A percentile compares a stretch with the other conserved stretches of the same genome.
Evolutionary conservation across 2,113 vertebrate genomes (phyloP).

Genomic region (Hyperopisus bebe): DNA sequence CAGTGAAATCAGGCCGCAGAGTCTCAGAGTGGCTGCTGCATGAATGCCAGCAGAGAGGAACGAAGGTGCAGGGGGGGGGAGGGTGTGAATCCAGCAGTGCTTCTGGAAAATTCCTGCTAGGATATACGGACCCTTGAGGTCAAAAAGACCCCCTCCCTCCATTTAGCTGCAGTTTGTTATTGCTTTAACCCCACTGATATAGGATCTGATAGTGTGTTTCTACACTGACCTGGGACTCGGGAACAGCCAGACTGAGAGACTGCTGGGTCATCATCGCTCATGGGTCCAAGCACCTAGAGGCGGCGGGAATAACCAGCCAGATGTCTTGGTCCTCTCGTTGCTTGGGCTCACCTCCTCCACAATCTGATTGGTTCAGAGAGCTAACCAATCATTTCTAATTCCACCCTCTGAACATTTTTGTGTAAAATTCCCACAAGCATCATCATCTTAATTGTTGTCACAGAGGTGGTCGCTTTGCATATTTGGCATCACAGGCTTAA

Average conservation of each 20-base stretch:
- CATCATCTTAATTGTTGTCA: background rate
- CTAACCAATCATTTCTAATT: background rate
- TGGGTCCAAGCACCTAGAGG: background rate
- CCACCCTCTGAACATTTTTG: background rate
- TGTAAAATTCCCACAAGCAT: background rate
- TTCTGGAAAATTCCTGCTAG: background rate
- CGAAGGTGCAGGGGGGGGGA: background rate
- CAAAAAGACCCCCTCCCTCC: background rate
- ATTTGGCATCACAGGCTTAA: background rate
- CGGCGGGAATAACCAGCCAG: background rate
- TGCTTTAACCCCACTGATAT: background rate
- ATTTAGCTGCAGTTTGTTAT: background rate
- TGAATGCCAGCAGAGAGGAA: background rate
- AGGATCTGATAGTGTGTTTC: background rate
- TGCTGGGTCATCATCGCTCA: background rate
- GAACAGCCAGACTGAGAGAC: background rate
- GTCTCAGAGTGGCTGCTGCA: background rate
- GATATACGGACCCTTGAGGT: background rate
- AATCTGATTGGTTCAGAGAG: background rate
- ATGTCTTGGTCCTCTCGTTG: background rate
- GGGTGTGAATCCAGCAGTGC: background rate
- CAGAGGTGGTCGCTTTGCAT: background rate
- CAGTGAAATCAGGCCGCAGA: background rate
- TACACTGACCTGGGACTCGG: background rate
- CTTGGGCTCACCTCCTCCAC: background rate